phyloP scores from a whole-genome alignment of 2,797 vertebrate genomes.

The Leptodactylus fallax region DNA sequence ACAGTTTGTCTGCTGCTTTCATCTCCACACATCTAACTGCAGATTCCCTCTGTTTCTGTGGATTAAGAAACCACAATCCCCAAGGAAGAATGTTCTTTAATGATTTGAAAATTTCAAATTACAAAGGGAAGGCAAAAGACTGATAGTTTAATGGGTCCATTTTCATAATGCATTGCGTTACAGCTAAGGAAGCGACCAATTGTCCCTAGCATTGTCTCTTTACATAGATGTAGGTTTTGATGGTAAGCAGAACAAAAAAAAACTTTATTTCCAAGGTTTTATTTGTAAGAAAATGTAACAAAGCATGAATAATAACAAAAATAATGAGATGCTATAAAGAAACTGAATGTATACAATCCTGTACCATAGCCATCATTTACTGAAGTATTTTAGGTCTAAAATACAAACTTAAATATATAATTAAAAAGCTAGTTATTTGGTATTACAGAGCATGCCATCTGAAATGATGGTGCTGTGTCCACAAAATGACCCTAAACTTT shows the following conservation, averaged over 20 bases:
- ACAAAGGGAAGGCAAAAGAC: constrained; percentile 52
- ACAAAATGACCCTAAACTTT: constrained; percentile 6
- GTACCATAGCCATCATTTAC: constrained; percentile 34
- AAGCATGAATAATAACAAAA: constrained; percentile 28
- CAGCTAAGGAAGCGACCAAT: constrained; percentile 25
- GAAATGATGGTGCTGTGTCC: constrained; percentile 31
- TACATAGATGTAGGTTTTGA: constrained; percentile 35
- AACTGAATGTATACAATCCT: constrained; percentile 13
- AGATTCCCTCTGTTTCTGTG: constrained; percentile 59
- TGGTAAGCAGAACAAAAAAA: constrained; percentile 10
- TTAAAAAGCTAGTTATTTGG: constrained; percentile 38
- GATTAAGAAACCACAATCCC: constrained; percentile 59
- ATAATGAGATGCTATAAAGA: constrained; percentile 37
- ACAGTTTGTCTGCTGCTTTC: constrained; percentile 55
- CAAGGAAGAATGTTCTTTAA: constrained; percentile 62
- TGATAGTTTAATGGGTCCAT: constrained; percentile 58
- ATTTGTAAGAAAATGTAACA: constrained; percentile 22
- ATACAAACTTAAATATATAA: constrained; percentile 37
- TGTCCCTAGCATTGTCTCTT: constrained; percentile 36
- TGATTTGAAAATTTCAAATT: constrained; percentile 59
- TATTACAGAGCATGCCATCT: constrained; percentile 30
- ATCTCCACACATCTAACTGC: constrained; percentile 59
- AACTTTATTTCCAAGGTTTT: not conserved
- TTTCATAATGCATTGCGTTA: constrained; percentile 39
- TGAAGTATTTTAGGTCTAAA: constrained; percentile 37